Evolutionary conservation across 2,888 invertebrate genomes (phyloP).

Genomic region (Idaea aversata): DNA sequence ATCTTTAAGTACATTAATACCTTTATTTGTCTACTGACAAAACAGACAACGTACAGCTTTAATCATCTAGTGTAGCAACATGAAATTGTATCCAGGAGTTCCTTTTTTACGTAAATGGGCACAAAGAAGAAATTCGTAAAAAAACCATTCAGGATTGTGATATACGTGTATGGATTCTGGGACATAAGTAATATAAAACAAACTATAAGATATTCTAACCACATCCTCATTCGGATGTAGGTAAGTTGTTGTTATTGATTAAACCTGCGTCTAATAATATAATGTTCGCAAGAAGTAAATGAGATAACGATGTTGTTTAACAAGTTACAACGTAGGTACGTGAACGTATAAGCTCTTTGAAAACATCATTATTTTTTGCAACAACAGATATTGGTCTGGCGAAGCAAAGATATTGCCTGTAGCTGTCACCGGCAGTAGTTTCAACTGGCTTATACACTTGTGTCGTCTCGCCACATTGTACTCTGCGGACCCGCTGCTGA

Average conservation of each 20-base stretch:
- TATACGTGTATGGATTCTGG: too few relatives aligned
- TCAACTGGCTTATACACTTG: conserved; percentile 63
- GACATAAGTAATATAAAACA: too few relatives aligned
- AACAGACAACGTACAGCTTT: too few relatives aligned
- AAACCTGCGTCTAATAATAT: not conserved
- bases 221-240: not conserved
- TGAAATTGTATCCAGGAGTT: too few relatives aligned
- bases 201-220: too few relatives aligned
- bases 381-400: conserved; percentile 66
- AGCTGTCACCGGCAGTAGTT: conserved; percentile 66
- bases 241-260: not conserved
- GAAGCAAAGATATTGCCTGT: conserved; percentile 71
- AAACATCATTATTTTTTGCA: conserved; percentile 59
- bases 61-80: too few relatives aligned
- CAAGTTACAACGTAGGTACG: conserved; percentile 36
- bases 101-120: too few relatives aligned
- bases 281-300: conserved; percentile 11
- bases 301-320: conserved; percentile 33
- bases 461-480: conserved; percentile 47
- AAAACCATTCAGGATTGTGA: too few relatives aligned
- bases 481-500: conserved; percentile 39
- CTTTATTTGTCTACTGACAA: too few relatives aligned
- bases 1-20: too few relatives aligned
- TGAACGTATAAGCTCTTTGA: conserved; percentile 17
- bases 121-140: too few relatives aligned